Conservation (phyloP, 30 jellyfish, hydroid and myxozoan species). For the Aurelia sp. region DNA sequence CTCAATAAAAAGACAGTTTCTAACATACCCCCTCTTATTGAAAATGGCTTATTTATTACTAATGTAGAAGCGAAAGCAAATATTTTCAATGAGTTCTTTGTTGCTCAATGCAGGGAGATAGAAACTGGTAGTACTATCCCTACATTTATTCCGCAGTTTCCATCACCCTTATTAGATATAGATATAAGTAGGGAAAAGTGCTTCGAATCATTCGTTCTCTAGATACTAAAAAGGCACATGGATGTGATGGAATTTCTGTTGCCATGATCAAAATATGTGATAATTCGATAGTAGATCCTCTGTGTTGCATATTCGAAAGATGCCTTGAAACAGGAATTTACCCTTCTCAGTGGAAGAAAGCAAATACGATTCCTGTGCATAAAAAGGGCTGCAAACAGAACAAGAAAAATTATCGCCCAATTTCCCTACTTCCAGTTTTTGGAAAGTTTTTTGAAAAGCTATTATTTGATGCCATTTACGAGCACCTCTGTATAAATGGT, state of each 20-base stretch:
- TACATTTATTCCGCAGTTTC: too few relatives aligned
- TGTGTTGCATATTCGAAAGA: conserved; percentile 24
- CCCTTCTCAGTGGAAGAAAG: conserved; percentile 50
- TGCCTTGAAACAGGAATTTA: conserved; percentile 1
- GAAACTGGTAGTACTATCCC: too few relatives aligned
- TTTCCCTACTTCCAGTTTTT: background rate
- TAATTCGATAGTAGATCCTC: too few relatives aligned
- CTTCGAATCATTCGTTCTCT: background rate
- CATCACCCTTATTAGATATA: too few relatives aligned
- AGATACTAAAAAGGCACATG: conserved; percentile 54
- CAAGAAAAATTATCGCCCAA: conserved; percentile 51
- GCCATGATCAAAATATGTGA: too few relatives aligned
- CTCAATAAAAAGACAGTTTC: conserved; percentile 43
- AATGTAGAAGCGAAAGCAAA: too few relatives aligned
- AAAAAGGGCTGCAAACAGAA: conserved; percentile 56
- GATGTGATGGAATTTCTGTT: conserved; percentile 53
- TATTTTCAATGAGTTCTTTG: too few relatives aligned
- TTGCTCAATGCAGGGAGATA: too few relatives aligned
- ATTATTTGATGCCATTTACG: conserved; percentile 26
- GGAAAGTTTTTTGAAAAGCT: too few relatives aligned
- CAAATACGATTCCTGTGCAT: conserved; percentile 55
- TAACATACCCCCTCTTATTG: conserved; percentile 28
- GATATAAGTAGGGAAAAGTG: too few relatives aligned
- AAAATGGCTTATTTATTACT: too few relatives aligned
- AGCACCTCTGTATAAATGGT: conserved; percentile 35